These are phyloP conservation scores for Steinernema hermaphroditum DNA, from an alignment of 2,888 invertebrate species.

Conservation along the genomic window DNA sequence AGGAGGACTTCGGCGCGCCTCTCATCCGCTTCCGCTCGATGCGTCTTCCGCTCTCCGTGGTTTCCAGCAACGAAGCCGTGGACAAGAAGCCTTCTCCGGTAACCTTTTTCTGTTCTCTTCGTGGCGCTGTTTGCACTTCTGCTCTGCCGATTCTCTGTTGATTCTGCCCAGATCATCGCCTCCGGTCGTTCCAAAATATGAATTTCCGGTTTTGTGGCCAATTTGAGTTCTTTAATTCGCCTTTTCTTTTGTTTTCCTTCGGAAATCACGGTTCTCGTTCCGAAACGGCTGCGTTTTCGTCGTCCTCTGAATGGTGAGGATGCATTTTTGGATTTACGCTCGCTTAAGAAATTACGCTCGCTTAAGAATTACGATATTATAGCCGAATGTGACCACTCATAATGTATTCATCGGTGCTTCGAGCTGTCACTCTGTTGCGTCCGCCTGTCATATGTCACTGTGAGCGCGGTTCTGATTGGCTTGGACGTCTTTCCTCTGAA, in stretches of 20 bases:
- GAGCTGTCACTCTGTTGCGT: not conserved
- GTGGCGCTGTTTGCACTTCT: conserved; percentile 11
- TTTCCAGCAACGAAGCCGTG: not conserved
- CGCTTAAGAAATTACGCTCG: too few relatives aligned
- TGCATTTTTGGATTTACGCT: not conserved
- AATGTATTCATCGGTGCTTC: not conserved
- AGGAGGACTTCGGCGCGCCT: conserved; percentile 2
- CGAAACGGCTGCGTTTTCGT: not conserved
- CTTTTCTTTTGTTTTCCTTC: too few relatives aligned
- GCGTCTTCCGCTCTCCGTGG: not conserved
- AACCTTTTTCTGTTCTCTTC: not conserved
- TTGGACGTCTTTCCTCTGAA: not conserved
- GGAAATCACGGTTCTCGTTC: too few relatives aligned
- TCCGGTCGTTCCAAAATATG: conserved; percentile 18
- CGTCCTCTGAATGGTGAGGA: not conserved
- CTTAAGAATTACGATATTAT: too few relatives aligned
- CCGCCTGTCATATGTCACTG: conserved; percentile 22
- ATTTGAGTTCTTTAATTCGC: not conserved
- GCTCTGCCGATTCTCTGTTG: not conserved
- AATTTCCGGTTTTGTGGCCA: conserved; percentile 24
- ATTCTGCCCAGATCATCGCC: conserved; percentile 18
- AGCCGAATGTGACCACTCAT: not conserved
- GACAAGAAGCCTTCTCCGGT: not conserved
- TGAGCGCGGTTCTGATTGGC: not conserved
- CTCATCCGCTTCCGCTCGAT: conserved; percentile 11